Conservation (phyloP, 2,797 vertebrate genomes). For the Tapirus indicus region DNA sequence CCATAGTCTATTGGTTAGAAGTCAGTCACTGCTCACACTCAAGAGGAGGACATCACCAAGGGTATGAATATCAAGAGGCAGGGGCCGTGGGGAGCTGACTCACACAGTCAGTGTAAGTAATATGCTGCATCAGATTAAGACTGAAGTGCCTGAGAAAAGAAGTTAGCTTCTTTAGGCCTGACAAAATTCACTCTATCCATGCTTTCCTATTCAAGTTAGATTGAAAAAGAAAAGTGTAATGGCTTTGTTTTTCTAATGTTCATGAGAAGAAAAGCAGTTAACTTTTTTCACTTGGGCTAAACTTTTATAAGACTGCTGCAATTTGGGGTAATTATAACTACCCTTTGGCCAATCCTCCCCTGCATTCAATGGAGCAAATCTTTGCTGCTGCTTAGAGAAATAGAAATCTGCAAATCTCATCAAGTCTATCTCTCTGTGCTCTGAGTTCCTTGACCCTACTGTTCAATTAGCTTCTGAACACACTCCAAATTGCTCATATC, state of each 20-base stretch:
- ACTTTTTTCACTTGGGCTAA: not conserved
- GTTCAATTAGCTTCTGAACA: not conserved
- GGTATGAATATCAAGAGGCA: not conserved
- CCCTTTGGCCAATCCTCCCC: not conserved
- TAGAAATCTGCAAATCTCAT: not conserved
- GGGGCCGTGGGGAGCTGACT: not conserved
- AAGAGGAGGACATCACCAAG: not conserved
- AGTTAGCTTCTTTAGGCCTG: not conserved
- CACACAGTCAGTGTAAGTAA: not conserved
- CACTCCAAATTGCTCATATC: not conserved
- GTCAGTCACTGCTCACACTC: not conserved
- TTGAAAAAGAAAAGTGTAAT: not conserved
- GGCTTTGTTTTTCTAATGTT: slow-evolving; percentile 18
- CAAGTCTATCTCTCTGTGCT: not conserved
- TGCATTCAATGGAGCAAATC: not conserved
- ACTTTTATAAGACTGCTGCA: not conserved
- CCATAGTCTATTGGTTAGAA: not conserved
- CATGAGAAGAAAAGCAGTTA: not conserved
- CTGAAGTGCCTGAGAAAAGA: not conserved
- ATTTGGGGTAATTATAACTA: slow-evolving; percentile 6
- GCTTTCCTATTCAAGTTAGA: not conserved
- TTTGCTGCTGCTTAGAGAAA: not conserved
- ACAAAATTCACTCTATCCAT: not conserved
- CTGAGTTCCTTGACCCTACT: not conserved
- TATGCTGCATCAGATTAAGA: not conserved